Evolutionary conservation across 2,113 vertebrate species (phyloP), one percentile per base, ranked within the genome.

Genomic region (Malurus alboscapulatus): DNA sequence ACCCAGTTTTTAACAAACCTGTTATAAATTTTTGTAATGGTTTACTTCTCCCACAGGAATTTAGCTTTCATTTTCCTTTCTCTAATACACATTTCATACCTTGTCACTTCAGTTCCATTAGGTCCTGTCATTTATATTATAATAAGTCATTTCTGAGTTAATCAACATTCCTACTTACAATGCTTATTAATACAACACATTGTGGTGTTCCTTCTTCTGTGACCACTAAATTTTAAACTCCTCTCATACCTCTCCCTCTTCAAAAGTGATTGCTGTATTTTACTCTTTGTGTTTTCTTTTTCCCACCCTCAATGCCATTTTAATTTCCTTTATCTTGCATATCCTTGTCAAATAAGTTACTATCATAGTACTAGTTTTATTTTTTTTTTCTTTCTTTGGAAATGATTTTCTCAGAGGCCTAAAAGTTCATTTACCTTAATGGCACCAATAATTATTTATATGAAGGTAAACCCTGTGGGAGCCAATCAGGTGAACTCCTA

Each of bases 91-190:
- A 76, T 91, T 94, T 94, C 94, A 88, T 81, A 90, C 72, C 88
- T 94, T 97, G 93, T 94, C 91, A 93, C 58, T 94, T 96, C 79
- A 78, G 84, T 94, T 97, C 89, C 93, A 93, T 96, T 96, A 97
- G 93, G 90, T 92, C 76, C 89, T 96, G 95, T 96, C 96, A 96
- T 96, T 96, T 97, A 94, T 81, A 94, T 74, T 96, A 93, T 94
- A 96, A 88, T 92, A 96, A 96, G 95, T 95, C 53, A 95, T 92
- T 95, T 57, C 62, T 71, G 81, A 81, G 83, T 96, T 94, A 90
- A 86, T 96, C 94, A 94, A 84, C 78, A 76, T 76, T 63, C 88
- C 68, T 96, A 67, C 82, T 91, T 96, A 94, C 27, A 59, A 32
- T 78, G 90, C 38, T 88, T 96, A 89, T 84, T 94, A 79, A 97